These are phyloP conservation scores for Phymatocera aterrima DNA, from an alignment of 2,888 invertebrate species.

Conservation along the genomic window DNA sequence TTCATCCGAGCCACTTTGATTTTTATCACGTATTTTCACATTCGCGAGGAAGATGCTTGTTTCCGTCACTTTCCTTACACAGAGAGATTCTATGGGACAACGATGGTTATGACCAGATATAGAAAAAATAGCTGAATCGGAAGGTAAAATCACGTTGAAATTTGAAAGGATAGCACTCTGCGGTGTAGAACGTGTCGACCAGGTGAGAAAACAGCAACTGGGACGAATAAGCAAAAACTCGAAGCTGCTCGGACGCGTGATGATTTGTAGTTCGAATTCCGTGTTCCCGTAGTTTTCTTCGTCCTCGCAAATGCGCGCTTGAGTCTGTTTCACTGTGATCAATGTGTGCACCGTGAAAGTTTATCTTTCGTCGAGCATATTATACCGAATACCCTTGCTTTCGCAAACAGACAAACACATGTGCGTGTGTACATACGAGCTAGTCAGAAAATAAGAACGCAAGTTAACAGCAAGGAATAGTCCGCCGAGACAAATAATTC, in stretches of 20 bases:
- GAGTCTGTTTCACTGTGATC: not conserved
- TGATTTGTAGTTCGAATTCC: constrained; percentile 30
- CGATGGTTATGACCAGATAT: not conserved
- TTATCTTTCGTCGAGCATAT: not conserved
- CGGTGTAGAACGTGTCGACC: not conserved
- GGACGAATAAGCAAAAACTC: constrained; percentile 55
- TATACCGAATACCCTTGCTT: not conserved
- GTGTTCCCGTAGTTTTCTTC: constrained; percentile 6
- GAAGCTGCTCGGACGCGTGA: constrained; percentile 19
- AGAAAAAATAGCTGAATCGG: not conserved
- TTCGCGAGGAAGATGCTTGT: too few relatives aligned
- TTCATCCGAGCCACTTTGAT: too few relatives aligned
- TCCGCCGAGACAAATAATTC: too few relatives aligned
- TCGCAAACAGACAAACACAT: not conserved
- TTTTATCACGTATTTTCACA: too few relatives aligned
- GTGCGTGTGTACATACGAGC: not conserved
- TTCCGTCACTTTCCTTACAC: not conserved
- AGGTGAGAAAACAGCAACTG: constrained; percentile 46
- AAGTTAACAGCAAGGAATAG: not conserved
- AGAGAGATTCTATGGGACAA: not conserved
- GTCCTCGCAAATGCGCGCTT: constrained; percentile 7
- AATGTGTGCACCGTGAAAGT: not conserved
- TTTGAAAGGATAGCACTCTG: not conserved
- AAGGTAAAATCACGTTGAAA: not conserved
- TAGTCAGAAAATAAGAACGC: not conserved